Base-by-base conservation (phyloP, 92 coral and sea anemone species). In the Actinostola sp. region DNA sequence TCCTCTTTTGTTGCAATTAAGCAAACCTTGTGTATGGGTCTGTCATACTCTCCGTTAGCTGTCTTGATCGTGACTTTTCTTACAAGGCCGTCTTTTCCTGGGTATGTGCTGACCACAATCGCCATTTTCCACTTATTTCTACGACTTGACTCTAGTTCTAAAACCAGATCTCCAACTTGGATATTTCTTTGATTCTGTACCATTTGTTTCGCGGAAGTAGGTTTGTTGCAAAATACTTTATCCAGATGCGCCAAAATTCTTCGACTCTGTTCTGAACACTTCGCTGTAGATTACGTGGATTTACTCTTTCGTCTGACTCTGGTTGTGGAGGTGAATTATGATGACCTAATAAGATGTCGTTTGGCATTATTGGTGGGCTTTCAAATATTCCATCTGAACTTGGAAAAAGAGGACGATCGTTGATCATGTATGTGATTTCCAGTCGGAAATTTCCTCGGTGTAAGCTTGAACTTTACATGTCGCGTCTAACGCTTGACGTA, bases 401-500 rank as follows among this genome's bases (percentile, higher is more conserved):
- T 13, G 93, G 93, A 45, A 79, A 88, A 13, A 88, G 35, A 0
- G 87, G 89, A 16, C 79, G 79, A 28, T 80, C 45, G 27, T 86
- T 86, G 78, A 86, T 62, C 65, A 62, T n/a, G 32, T 73, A 80
- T 21, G 70, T 75, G 42, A 75, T 63, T 34, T 86, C n/a, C n/a
- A n/a, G n/a, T n/a, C n/a, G n/a, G n/a, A n/a, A n/a, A n/a, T n/a
- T 54, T 88, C 93, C 43, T 83, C 86, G 0, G 93, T 88, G 44
- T 66, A 69, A 8, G 82, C 61, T 45, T 78, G 92, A 64, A 67
- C 73, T 52, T 83, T 88, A 54, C 92, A 83, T 42, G 78, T 73
- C 33, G 53, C 51, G 60, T 77, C 75, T 6, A 88, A 33, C 3
- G 88, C 89, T 39, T 88, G 85, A 20, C 92, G 75, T 6, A 88